A percentile compares a stretch with the other conserved stretches of the same genome.
phyloP scores from a whole-genome alignment of 2,113 vertebrate genomes.

The Phodopus roborovskii region DNA sequence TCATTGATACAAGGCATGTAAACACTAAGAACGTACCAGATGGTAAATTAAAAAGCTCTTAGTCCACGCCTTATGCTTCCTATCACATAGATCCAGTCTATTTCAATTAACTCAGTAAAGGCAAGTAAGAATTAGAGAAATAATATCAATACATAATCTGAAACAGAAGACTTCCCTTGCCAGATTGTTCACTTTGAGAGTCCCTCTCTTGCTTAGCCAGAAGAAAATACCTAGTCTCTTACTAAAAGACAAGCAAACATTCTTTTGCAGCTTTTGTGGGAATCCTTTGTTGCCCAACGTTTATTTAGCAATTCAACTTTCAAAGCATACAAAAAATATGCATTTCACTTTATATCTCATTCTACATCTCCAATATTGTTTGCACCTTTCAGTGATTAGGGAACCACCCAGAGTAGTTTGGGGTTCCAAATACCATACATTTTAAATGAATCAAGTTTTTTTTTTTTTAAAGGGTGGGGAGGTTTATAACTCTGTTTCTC shows the following conservation, averaged over 20 bases:
- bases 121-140: neutral
- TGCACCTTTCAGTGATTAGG: conserved; percentile 14
- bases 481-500: conserved; percentile 63
- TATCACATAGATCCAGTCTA: neutral
- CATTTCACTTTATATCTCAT: neutral
- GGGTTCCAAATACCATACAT: conserved; percentile 69
- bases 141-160: neutral
- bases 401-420: conserved; percentile 55
- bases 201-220: conserved; percentile 34
- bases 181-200: conserved; percentile 8
- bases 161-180: neutral
- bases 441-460: conserved; percentile 65
- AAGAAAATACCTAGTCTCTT: neutral
- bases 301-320: conserved; percentile 30
- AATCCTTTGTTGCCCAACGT: conserved; percentile 41
- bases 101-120: conserved; percentile 26
- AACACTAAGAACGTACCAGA: conserved; percentile 13
- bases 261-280: conserved; percentile 41
- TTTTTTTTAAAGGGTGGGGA: conserved; percentile 12
- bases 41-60: conserved; percentile 18
- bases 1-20: neutral
- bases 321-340: conserved; percentile 50
- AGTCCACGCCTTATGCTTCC: neutral
- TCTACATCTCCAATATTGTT: neutral
- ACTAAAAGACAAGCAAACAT: conserved; percentile 57